Percentiles rank a stretch among this genome's conserved stretches.
Evolutionary conservation across 2,888 invertebrate species (phyloP).

Genomic region (Agrypnus murinus): DNA sequence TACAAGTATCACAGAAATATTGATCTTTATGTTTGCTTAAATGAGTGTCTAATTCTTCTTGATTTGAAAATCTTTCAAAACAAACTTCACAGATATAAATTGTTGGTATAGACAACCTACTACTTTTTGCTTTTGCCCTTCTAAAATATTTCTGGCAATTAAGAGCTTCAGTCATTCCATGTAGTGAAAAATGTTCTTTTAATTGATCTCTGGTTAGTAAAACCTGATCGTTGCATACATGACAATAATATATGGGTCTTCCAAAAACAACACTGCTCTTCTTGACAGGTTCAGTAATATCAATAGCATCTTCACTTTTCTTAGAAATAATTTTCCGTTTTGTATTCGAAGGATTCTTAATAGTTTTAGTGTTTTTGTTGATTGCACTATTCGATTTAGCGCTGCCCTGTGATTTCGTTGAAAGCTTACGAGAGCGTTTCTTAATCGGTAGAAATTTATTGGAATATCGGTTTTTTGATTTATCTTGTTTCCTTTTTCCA

Average conservation of each 20-base stretch:
- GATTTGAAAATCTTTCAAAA: not conserved
- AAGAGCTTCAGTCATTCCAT: not conserved
- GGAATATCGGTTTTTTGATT: too few species aligned
- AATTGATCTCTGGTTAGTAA: not conserved
- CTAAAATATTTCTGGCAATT: not conserved
- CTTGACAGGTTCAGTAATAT: too few species aligned
- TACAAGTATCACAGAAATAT: constrained; percentile 25
- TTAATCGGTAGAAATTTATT: too few species aligned
- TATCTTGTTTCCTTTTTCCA: too few species aligned
- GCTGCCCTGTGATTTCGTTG: too few species aligned
- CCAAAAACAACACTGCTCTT: not conserved
- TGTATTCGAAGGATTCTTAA: too few species aligned
- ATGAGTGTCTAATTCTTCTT: not conserved
- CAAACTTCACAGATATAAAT: constrained; percentile 44
- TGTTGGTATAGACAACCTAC: not conserved
- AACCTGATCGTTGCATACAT: not conserved
- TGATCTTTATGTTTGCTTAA: constrained; percentile 21
- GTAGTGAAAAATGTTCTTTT: not conserved
- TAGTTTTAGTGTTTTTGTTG: too few species aligned
- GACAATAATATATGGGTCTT: constrained; percentile 17
- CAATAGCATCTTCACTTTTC: too few species aligned
- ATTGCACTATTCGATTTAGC: too few species aligned
- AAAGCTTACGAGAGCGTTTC: too few species aligned
- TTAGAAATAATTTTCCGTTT: too few species aligned
- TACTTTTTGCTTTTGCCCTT: not conserved